Evolutionary conservation across 2,888 invertebrate genomes (phyloP).

Genomic region (Drosophila tripunctata): DNA sequence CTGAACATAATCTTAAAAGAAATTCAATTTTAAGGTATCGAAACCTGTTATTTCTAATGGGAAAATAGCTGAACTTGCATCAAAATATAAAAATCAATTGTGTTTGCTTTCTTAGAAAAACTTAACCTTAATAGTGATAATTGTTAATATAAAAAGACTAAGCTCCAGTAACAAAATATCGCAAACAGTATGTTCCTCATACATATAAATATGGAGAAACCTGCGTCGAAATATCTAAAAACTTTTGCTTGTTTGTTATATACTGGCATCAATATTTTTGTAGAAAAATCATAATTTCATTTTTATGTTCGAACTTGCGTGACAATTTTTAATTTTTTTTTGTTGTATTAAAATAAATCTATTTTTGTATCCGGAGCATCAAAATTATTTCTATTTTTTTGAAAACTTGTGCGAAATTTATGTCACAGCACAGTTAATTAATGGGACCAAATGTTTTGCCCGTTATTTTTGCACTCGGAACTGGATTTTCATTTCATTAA

Average conservation of each 20-base stretch:
- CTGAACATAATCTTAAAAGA: conserved; percentile 17
- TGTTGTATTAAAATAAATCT: conserved; percentile 50
- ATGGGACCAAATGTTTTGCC: conserved; percentile 61
- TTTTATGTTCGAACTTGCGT: conserved; percentile 55
- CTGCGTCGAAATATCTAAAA: too few relatives aligned
- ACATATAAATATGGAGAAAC: too few relatives aligned
- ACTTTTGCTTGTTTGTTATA: conserved; percentile 24
- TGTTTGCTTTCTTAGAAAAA: too few relatives aligned
- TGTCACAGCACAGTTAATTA: conserved; percentile 61
- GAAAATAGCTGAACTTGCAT: too few relatives aligned
- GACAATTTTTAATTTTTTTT: conserved; percentile 55
- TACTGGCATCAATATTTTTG: conserved; percentile 42
- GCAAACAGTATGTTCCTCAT: too few relatives aligned
- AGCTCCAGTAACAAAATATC: too few relatives aligned
- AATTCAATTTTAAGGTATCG: not conserved
- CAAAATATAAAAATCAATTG: conserved; percentile 11
- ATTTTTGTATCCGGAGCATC: conserved; percentile 47
- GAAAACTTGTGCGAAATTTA: conserved; percentile 36
- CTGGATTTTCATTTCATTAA: conserved; percentile 18
- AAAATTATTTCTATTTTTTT: conserved; percentile 12
- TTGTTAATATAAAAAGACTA: too few relatives aligned
- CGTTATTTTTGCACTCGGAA: conserved; percentile 60
- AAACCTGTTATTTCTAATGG: not conserved
- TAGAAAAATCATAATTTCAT: conserved; percentile 66
- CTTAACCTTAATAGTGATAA: too few relatives aligned